Conservation (phyloP, 2,113 vertebrate species). For the Cebidichthys violaceus region DNA sequence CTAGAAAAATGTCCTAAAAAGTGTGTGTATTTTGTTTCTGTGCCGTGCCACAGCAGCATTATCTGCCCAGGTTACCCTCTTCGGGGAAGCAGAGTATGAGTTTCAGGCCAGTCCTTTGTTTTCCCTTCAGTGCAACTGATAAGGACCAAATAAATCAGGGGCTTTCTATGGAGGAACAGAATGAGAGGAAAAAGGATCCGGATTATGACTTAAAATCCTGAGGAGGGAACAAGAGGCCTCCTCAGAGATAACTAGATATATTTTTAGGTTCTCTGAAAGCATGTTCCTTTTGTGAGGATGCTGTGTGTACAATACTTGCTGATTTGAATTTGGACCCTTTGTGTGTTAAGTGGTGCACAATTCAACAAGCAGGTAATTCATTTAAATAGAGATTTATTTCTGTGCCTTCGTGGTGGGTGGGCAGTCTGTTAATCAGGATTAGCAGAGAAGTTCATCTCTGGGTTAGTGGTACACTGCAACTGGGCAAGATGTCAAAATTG, state of each 20-base stretch:
- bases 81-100: constrained; percentile 46
- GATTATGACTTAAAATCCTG: constrained; percentile 56
- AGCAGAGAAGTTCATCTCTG: constrained; percentile 68
- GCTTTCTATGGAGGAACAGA: constrained; percentile 59
- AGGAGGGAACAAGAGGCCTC: constrained; percentile 46
- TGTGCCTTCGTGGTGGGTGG: constrained; percentile 15
- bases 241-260: constrained; percentile 52
- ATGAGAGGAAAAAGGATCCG: constrained; percentile 66
- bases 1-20: not conserved
- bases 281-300: constrained; percentile 17
- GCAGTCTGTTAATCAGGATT: constrained; percentile 66
- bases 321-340: constrained; percentile 12
- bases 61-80: constrained; percentile 63
- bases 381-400: constrained; percentile 38
- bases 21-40: not conserved
- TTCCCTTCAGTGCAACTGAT: constrained; percentile 70
- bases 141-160: constrained; percentile 68
- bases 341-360: not conserved
- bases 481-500: constrained; percentile 53
- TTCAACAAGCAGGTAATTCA: not conserved
- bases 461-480: constrained; percentile 72
- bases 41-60: constrained; percentile 28
- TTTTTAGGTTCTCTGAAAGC: constrained; percentile 37
- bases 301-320: constrained; percentile 21
- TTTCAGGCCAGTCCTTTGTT: constrained; percentile 74